phyloP scores from a whole-genome alignment of 2,797 vertebrate species.

The Tolypeutes matacus region DNA sequence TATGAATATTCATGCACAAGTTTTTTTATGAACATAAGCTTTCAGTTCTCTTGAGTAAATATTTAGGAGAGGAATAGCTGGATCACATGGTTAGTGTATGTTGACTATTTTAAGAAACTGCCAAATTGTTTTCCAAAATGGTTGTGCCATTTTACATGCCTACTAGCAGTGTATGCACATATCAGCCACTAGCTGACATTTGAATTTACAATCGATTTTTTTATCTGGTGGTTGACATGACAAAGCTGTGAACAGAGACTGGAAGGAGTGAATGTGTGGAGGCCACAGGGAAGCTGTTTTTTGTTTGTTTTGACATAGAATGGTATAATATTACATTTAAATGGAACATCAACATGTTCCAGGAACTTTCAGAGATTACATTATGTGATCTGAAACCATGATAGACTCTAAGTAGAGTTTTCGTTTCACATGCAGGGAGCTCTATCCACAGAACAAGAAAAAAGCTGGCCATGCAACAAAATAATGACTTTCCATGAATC shows the following conservation, averaged over 20 bases:
- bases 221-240: not conserved
- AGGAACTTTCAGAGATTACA: not conserved
- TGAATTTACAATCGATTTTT: rapidly evolving
- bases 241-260: not conserved
- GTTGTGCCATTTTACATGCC: too few species aligned
- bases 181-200: not conserved
- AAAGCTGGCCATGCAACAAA: not conserved
- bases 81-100: too few species aligned
- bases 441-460: not conserved
- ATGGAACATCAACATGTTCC: too few species aligned
- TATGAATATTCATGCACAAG: too few species aligned
- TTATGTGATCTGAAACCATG: not conserved
- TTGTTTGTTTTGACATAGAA: too few species aligned
- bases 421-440: not conserved
- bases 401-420: not conserved
- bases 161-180: too few species aligned
- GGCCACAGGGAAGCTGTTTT: not conserved
- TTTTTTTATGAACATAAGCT: not conserved
- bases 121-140: not conserved
- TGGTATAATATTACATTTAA: too few species aligned
- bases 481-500: not conserved
- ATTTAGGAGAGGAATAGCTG: not conserved
- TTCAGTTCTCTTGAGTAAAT: not conserved
- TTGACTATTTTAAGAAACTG: not conserved
- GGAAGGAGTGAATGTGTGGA: rapidly evolving